A percentile compares a stretch with the other conserved stretches of the same genome.
phyloP scores from a whole-genome alignment of 2,888 invertebrate species.

The Cataglyphis albicans region DNA sequence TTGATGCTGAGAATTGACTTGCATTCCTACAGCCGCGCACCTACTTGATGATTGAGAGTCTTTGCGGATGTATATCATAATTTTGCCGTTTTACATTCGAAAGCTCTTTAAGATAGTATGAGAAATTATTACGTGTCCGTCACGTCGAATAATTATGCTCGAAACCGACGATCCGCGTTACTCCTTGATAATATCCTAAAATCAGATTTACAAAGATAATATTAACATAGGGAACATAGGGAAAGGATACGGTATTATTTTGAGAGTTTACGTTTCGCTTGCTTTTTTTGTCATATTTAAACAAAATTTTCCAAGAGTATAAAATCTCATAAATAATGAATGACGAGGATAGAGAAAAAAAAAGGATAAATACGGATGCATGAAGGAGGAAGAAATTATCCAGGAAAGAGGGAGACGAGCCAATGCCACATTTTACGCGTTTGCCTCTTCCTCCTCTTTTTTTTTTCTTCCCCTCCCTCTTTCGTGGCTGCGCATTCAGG shows the following conservation, averaged over 20 bases:
- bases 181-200: neutral
- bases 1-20: neutral
- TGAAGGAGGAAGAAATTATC: slow-evolving; percentile 55
- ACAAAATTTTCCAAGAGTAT: neutral
- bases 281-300: neutral
- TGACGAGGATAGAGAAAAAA: slow-evolving; percentile 46
- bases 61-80: neutral
- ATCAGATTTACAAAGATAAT: neutral
- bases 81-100: neutral
- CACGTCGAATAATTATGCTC: slow-evolving; percentile 15
- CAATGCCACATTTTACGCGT: slow-evolving; percentile 50
- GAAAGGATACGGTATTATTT: neutral
- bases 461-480: slow-evolving; percentile 4
- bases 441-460: neutral
- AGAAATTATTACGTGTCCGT: neutral
- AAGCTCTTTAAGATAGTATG: neutral
- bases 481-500: slow-evolving; percentile 54
- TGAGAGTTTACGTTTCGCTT: slow-evolving; percentile 10
- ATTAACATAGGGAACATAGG: neutral
- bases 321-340: slow-evolving; percentile 56
- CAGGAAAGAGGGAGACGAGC: slow-evolving; percentile 40
- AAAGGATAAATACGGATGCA: slow-evolving; percentile 26
- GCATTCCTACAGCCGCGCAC: neutral
- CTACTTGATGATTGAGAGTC: neutral
- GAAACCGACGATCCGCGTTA: neutral